Base-by-base conservation (phyloP, 2,113 vertebrate genomes). In the Xerus inauris region DNA sequence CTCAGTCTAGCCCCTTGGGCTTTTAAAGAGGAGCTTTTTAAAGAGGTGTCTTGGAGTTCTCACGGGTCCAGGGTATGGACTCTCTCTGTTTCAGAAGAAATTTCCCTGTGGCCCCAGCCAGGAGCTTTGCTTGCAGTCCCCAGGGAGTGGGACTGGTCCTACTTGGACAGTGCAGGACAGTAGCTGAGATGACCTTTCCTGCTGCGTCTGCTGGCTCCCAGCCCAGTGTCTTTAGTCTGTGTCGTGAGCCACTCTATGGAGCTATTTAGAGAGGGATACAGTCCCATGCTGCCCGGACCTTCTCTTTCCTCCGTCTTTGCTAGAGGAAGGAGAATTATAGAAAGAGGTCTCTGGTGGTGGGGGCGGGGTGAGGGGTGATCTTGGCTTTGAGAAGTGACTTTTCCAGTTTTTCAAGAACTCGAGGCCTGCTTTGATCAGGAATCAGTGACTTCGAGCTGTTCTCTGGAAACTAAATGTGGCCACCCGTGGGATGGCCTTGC, bases 401-500 rank as follows among this genome's bases (percentile, higher is more conserved):
- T 97, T 97, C 94, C 40, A 13, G 96, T 96, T 97, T 97, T 94
- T 88, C 96, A 69, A 96, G 96, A 91, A 65, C 22, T 20, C 81
- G 72, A 92, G 62, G 59, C 32, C 87, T 90, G 77, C 85, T 98
- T 80, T 96, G 88, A 94, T 94, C 59, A 49, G 38, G 71, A 76
- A 9, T 62, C 65, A n/a, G 77, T 94, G 94, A 91, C 92, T 96
- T 67, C 7, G 76, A 90, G 65, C 49, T 9, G 26, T 59, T 82
- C 62, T 90, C 45, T 89, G 82, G 47, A 95, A 73, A 40, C 57
- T 17, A 32, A 40, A 64, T 51, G 75, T 67, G 75, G 79, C 75
- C 35, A 11, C 30, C 24, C 3, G 6, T 35, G 64, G 64, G 45
- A 49, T 24, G 35, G 12, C 35, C 62, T 12, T 8, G 20, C 19